Evolutionary conservation across 2,797 vertebrate genomes (phyloP), one percentile per base, ranked within the genome.

Genomic region (Pipistrellus kuhlii): DNA sequence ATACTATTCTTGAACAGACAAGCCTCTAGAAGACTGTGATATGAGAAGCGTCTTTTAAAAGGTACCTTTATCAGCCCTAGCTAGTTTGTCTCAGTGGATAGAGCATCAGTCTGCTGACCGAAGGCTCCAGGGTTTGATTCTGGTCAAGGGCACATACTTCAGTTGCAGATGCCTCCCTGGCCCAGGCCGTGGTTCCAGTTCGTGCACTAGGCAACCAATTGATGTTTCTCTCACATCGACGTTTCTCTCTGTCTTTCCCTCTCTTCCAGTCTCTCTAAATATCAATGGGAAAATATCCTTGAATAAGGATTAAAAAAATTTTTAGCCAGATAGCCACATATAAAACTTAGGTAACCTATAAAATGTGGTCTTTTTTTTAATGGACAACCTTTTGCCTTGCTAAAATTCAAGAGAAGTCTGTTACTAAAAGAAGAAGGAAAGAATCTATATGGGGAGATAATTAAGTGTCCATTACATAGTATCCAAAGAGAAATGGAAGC

Each of bases 341-440:
- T 3, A 64, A 25, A 35, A 85, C 2, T 81, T 72, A 64, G 18
- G n/a, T 57, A 64, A 76, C 6, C 25, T 82, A 55, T 78, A 85
- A 93, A 66, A 55, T 76, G 15, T 20, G n/a, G 46, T 57, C 3
- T 32, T 85, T 68, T 78, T 46, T 75, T 59, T 46, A n/a, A 59
- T 71, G 25, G 48, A 73, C 3, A 94, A 48, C 8, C 14, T 53
- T 15, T 1, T 87, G 18, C n/a, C n/a, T 23, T 85, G 30, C 53
- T 82, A 88, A 91, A 93, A 95, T 83, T 90, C n/a, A 84, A 8
- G 35, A 8, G 55, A 14, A 41, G 14, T 76, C 73, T 80, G 14
- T 88, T 93, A 93, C 8, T 57, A 59, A 94, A 77, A 46, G 32
- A 85, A 90, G 59, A 93, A 77, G 30, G 32, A 57, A 81, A 75